phyloP scores from a whole-genome alignment of 2,797 vertebrate species.

The Sebastes dallii region DNA sequence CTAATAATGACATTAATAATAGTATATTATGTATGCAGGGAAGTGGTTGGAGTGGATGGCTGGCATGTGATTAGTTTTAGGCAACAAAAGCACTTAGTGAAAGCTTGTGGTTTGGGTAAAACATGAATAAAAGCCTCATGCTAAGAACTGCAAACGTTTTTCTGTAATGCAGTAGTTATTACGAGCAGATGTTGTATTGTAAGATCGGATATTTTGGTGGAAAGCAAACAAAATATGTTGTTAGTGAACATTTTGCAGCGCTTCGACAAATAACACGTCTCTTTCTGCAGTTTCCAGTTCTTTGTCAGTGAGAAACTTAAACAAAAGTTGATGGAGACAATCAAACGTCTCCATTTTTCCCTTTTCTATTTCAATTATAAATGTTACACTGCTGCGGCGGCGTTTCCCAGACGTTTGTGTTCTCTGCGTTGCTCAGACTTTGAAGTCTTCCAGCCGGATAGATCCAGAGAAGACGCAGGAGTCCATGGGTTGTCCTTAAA shows the following conservation, averaged over 20 bases:
- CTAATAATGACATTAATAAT: too few relatives aligned
- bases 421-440: slow-evolving; percentile 9
- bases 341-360: background rate
- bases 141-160: background rate
- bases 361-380: background rate
- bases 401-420: background rate
- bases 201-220: background rate
- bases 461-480: slow-evolving; percentile 30
- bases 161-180: background rate
- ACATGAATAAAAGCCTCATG: background rate
- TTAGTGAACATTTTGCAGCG: background rate
- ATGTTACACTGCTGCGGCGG: background rate
- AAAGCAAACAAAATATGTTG: background rate
- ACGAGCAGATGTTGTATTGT: background rate
- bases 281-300: background rate
- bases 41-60: background rate
- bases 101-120: background rate
- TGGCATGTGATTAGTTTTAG: too few relatives aligned
- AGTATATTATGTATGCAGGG: too few relatives aligned
- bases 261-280: background rate
- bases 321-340: background rate
- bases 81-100: background rate
- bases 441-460: slow-evolving; percentile 7
- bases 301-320: background rate
- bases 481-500: slow-evolving; percentile 46